Base-by-base conservation (phyloP, 2,888 invertebrate genomes). In the Mesoligia furuncula region DNA sequence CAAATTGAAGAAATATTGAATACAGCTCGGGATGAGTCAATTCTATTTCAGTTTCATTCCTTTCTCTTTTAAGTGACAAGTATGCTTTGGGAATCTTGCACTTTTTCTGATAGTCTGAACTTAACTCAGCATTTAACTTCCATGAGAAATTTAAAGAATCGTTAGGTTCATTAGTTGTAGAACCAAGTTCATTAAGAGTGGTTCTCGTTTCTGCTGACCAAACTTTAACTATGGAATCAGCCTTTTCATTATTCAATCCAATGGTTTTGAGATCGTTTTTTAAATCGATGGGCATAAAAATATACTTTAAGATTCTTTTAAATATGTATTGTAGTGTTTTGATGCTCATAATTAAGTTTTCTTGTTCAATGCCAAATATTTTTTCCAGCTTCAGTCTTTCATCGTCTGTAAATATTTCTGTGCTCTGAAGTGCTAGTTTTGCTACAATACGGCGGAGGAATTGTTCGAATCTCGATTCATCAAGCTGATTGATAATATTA, bases 41-140 rank as follows among this genome's bases (percentile, higher is more conserved):
- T 92, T 96, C 96, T 72, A 96, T 90, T 87, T 95, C 95, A 70
- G 90, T 90, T 79, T 92, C 90, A 79, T 89, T 85, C 51, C 88
- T 89, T 72, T 91, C 88, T 70, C 86, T 85, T 65, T 87, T 80
- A 31, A 96, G 75, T 69, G 91, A 89, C 74, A 96, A 73, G 81
- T 96, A 96, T 15, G 94, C 93, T 89, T 96, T 96, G 62, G 96
- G 94, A 24, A 94, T 87, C 88, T 95, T 96, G 83, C 93, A 92
- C 86, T 95, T 96, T 85, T 95, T 96, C 36, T 92, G 92, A 83
- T 91, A 93, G 75, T 94, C 94, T 59, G 96, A 96, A 90, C 96
- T 95, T 67, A 96, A 88, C 86, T 96, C 96, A 70, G 95, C 95
- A 92, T 95, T 95, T 75, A 96, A 87, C 85, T 94, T 94, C 94